A percentile compares a stretch with the other conserved stretches of the same genome.
These are phyloP conservation scores for Solenopsis fugax DNA, from an alignment of 1,140 invertebrate genomes.

Conservation along the genomic window DNA sequence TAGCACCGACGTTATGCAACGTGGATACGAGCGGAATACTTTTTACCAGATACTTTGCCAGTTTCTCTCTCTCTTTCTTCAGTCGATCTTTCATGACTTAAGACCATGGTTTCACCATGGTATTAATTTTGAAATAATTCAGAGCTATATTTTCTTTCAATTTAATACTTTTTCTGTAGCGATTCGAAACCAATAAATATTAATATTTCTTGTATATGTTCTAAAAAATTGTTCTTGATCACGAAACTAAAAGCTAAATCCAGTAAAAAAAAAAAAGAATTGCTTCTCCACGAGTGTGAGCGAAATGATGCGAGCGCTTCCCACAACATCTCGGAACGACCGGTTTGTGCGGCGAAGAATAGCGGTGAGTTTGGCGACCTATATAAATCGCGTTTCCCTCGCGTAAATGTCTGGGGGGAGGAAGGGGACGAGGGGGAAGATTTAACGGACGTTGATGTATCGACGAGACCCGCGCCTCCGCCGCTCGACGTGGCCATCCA, in stretches of 20 bases:
- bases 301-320: not conserved
- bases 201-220: too few relatives aligned
- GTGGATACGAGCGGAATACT: not conserved
- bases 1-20: constrained; percentile 33
- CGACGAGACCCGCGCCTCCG: constrained; percentile 58
- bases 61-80: too few relatives aligned
- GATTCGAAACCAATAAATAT: constrained; percentile 10
- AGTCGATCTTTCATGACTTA: too few relatives aligned
- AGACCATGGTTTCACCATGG: too few relatives aligned
- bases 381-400: constrained; percentile 72
- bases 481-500: constrained; percentile 61
- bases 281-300: not conserved
- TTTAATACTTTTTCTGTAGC: not conserved
- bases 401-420: constrained; percentile 41
- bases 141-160: not conserved
- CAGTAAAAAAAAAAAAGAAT: not conserved
- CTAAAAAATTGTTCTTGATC: not conserved
- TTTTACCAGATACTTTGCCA: not conserved
- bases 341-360: constrained; percentile 36
- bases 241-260: not conserved
- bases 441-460: constrained; percentile 81
- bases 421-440: constrained; percentile 1
- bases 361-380: constrained; percentile 61
- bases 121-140: constrained; percentile 22
- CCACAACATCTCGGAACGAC: constrained; percentile 9